Evolutionary conservation across 2,797 vertebrate species (phyloP), one percentile per base, ranked within the genome.

Genomic region (Fundulus diaphanus): DNA sequence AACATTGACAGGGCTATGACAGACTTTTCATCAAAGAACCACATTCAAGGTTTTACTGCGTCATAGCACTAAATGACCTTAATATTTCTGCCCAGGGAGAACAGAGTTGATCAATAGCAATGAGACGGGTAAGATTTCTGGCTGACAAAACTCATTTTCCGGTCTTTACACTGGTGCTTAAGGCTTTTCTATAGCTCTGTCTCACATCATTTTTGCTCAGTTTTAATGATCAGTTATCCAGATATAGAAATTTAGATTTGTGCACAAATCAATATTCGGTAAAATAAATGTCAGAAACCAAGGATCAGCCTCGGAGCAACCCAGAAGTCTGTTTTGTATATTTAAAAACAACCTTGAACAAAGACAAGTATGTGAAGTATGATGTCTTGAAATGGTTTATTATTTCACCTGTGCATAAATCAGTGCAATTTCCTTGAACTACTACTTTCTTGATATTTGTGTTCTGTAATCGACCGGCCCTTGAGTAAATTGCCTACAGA

Each of bases 31-130:
- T 83, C 48, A 79, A 82, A 77, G 71, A 57, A 73, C 5, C 37
- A 76, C 84, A 79, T 80, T 79, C 77, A 78, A 81, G 71, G 65
- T 84, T 90, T 86, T 68, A 81, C 61, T 54, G 56, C 70, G 61
- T 79, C 72, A 63, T 44, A 73, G 42, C 42, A 70, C 71, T 66
- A 78, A 79, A 78, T 79, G 74, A 80, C 83, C 79, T 83, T 78
- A 67, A 79, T 85, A 70, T 76, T 79, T 86, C 80, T 82, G 79
- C 52, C 35, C 33, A 5, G 49, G 49, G 24, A 44, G 78, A 71
- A 73, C 11, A 22, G 27, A 66, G 33, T 49, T 84, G 76, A 87
- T 90, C 85, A 85, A 88, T 89, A 88, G 56, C 80, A 81, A 74
- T 75, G 63, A 85, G 66, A 68, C 1, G 2, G 46, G 67, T n/a